Conservation (phyloP, 2,797 vertebrate species). For the Sebastes reedi region DNA sequence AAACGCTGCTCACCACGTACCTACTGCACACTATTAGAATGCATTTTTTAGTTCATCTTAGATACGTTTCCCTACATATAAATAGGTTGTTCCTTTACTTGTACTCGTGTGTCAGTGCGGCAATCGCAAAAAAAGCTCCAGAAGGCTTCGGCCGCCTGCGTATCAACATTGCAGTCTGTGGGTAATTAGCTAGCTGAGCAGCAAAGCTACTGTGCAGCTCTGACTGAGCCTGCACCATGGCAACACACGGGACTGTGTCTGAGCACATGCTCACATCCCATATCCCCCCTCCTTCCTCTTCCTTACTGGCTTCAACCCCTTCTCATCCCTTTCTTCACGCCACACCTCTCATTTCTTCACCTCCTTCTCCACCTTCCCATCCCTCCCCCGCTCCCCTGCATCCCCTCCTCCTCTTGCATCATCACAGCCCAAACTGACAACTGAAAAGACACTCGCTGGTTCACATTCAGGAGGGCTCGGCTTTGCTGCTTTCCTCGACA, state of each 20-base stretch:
- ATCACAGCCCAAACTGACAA: conserved; percentile 53
- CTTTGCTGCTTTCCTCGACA: conserved; percentile 25
- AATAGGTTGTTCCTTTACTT: conserved; percentile 13
- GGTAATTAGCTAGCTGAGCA: conserved; percentile 79
- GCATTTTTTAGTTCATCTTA: neutral
- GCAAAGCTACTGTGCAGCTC: conserved; percentile 77
- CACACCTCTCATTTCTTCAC: conserved; percentile 56
- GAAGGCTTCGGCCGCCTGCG: conserved; percentile 58
- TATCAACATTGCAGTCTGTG: conserved; percentile 73
- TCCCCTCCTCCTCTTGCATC: conserved; percentile 56
- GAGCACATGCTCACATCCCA: conserved; percentile 65
- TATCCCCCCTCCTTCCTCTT: conserved; percentile 27
- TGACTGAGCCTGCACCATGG: conserved; percentile 83
- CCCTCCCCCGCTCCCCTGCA: conserved; percentile 5
- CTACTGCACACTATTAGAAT: neutral
- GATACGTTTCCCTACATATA: neutral
- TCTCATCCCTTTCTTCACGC: conserved; percentile 38
- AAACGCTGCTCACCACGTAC: neutral
- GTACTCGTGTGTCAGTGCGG: conserved; percentile 6
- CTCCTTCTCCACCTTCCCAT: conserved; percentile 10
- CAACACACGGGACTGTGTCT: conserved; percentile 77
- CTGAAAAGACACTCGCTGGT: conserved; percentile 52
- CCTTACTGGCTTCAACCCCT: conserved; percentile 25
- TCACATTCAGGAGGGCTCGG: conserved; percentile 24
- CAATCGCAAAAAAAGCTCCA: conserved; percentile 19